Percentiles rank a stretch among this genome's conserved stretches.
Conservation (phyloP, 2,888 invertebrate species). For the Drosophila anomelani region DNA sequence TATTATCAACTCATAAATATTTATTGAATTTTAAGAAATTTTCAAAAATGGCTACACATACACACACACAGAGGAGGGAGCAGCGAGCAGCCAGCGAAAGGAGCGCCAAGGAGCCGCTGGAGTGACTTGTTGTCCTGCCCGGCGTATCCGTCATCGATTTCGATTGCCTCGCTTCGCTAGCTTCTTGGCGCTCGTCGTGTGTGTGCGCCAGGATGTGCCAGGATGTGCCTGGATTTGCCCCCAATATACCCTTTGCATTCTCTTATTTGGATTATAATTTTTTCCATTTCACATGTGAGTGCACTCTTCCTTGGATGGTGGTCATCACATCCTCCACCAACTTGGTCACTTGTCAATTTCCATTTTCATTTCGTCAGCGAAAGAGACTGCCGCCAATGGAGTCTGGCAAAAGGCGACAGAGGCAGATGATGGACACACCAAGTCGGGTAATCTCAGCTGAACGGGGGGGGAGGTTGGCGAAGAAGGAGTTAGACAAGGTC, state of each 20-base stretch:
- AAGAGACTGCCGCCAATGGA: constrained; percentile 1
- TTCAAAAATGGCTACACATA: constrained; percentile 60
- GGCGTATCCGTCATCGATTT: constrained; percentile 76
- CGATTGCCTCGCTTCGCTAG: constrained; percentile 40
- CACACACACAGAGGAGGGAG: not conserved
- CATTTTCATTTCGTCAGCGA: constrained; percentile 53
- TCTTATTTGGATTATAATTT: constrained; percentile 82
- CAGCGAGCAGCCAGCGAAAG: constrained; percentile 16
- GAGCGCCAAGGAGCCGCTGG: constrained; percentile 15
- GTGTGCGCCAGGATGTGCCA: constrained; percentile 1
- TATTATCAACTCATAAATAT: constrained; percentile 83
- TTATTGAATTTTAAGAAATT: constrained; percentile 83
- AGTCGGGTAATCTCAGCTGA: constrained; percentile 27
- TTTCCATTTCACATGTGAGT: constrained; percentile 83
- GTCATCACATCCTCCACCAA: constrained; percentile 21
- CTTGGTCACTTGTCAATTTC: constrained; percentile 69
- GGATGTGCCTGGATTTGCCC: constrained; percentile 2
- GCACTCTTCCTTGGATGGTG: constrained; percentile 67
- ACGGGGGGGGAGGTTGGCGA: not conserved
- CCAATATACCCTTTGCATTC: constrained; percentile 62
- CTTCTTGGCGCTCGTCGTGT: constrained; percentile 9
- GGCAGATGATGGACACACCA: constrained; percentile 2
- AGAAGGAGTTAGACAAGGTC: constrained; percentile 25
- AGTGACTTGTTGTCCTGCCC: constrained; percentile 60
- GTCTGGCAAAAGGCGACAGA: not conserved